Percentiles rank a stretch among this genome's conserved stretches.
These are phyloP conservation scores for Cryptocephalus moraei DNA, from an alignment of 2,888 invertebrate genomes.

Conservation along the genomic window DNA sequence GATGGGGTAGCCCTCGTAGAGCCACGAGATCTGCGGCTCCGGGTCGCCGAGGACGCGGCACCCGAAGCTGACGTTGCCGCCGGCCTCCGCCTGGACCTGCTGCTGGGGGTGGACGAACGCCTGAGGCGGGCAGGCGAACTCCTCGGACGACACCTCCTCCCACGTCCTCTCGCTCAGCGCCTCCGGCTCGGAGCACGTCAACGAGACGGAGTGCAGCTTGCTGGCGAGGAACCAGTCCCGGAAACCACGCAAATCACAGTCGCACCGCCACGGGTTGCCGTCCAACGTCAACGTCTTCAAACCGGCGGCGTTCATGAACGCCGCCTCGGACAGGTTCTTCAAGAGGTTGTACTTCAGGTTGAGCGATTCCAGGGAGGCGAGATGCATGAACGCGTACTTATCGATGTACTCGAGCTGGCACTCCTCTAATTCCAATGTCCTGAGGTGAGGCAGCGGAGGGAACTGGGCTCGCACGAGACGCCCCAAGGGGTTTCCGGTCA, in stretches of 20 bases:
- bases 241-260: slow-evolving; percentile 75
- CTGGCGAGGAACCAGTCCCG: slow-evolving; percentile 74
- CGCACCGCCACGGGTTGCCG: slow-evolving; percentile 85
- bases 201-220: slow-evolving; percentile 60
- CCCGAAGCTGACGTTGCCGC: slow-evolving; percentile 70
- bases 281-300: slow-evolving; percentile 73
- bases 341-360: slow-evolving; percentile 75
- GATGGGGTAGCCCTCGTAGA: slow-evolving; percentile 61
- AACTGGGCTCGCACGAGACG: slow-evolving; percentile 68
- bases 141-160: slow-evolving; percentile 63
- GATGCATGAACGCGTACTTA: slow-evolving; percentile 64
- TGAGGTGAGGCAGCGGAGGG: slow-evolving; percentile 68
- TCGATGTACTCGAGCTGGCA: slow-evolving; percentile 69
- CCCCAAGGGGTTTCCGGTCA: slow-evolving; percentile 75
- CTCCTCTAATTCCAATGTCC: slow-evolving; percentile 68
- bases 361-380: slow-evolving; percentile 63
- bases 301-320: slow-evolving; percentile 61
- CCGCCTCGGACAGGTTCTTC: slow-evolving; percentile 54
- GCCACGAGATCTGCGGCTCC: slow-evolving; percentile 73
- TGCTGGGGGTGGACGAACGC: slow-evolving; percentile 37
- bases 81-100: slow-evolving; percentile 61
- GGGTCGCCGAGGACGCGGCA: slow-evolving; percentile 78
- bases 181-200: slow-evolving; percentile 63
- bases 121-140: slow-evolving; percentile 75
- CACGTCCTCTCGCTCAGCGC: slow-evolving; percentile 60